Evolutionary conservation across 2,888 invertebrate genomes (phyloP).

Genomic region (Eucera pruinosa): DNA sequence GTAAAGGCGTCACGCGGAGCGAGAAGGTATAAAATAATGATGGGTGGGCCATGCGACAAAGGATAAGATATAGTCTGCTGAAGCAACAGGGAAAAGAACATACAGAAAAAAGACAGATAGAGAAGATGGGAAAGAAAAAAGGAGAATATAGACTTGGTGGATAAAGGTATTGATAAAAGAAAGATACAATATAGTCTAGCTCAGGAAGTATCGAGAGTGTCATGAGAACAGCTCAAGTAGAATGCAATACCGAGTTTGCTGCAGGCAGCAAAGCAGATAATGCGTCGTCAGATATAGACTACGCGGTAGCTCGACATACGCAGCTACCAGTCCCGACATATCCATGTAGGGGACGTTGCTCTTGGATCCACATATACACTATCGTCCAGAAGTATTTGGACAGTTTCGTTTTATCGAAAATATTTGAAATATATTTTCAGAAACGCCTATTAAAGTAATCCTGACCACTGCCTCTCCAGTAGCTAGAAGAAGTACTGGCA

Average conservation of each 20-base stretch:
- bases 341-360: conserved; percentile 52
- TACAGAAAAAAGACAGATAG: background rate
- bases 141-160: background rate
- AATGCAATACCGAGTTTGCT: conserved; percentile 35
- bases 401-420: no score
- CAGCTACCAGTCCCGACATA: conserved; percentile 13
- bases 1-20: background rate
- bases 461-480: no score
- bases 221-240: conserved; percentile 33
- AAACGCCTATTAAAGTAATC: no score
- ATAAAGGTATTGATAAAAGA: background rate
- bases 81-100: background rate
- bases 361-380: conserved; percentile 26
- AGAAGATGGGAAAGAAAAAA: conserved; percentile 1
- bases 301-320: conserved; percentile 18
- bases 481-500: no score
- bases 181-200: background rate
- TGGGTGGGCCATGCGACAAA: background rate
- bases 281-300: conserved; percentile 59
- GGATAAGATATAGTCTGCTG: background rate
- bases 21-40: background rate
- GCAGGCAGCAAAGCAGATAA: conserved; percentile 55
- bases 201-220: conserved; percentile 32
- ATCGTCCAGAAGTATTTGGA: no score
- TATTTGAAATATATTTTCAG: no score